A percentile compares a stretch with the other conserved stretches of the same genome.
These are phyloP conservation scores for Drosophila colorata DNA, from an alignment of 2,888 invertebrate species.

Conservation along the genomic window DNA sequence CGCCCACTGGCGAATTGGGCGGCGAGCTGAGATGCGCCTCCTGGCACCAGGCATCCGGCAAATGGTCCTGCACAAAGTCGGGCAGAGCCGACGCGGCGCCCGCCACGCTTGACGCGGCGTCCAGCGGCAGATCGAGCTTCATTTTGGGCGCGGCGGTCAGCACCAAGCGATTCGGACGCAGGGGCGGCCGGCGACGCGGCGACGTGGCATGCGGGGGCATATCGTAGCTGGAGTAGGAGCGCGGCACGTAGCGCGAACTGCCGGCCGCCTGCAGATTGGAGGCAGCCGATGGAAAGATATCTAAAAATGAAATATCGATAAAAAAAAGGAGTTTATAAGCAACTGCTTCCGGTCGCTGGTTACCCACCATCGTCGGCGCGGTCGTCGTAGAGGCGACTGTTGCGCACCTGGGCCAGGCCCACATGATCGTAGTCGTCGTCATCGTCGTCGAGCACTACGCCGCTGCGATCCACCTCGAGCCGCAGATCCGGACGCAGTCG, in stretches of 20 bases:
- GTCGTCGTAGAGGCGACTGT: constrained; percentile 70
- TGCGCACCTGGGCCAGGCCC: constrained; percentile 64
- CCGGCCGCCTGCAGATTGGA: constrained; percentile 52
- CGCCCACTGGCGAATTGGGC: constrained; percentile 81
- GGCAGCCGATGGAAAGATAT: constrained; percentile 63
- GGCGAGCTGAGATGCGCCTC: constrained; percentile 83
- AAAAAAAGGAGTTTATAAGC: background rate
- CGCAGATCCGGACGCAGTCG: constrained; percentile 54
- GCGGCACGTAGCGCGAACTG: constrained; percentile 79
- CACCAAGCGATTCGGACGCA: constrained; percentile 77
- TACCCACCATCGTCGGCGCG: constrained; percentile 65
- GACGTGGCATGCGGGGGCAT: constrained; percentile 76
- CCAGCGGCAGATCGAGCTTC: constrained; percentile 79
- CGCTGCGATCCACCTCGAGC: constrained; percentile 45
- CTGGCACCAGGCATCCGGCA: constrained; percentile 89
- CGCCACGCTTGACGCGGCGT: constrained; percentile 59
- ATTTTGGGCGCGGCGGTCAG: constrained; percentile 72
- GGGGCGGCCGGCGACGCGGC: constrained; percentile 55
- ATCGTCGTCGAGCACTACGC: constrained; percentile 44
- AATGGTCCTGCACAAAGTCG: constrained; percentile 95
- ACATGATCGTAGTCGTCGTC: constrained; percentile 62
- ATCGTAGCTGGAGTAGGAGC: constrained; percentile 85
- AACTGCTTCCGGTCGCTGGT: too few species aligned
- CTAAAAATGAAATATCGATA: too few species aligned
- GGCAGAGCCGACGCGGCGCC: constrained; percentile 87